Percentiles rank a stretch among this genome's conserved stretches.
phyloP scores from a whole-genome alignment of 2,113 vertebrate genomes.

The Eretmochelys imbricata region DNA sequence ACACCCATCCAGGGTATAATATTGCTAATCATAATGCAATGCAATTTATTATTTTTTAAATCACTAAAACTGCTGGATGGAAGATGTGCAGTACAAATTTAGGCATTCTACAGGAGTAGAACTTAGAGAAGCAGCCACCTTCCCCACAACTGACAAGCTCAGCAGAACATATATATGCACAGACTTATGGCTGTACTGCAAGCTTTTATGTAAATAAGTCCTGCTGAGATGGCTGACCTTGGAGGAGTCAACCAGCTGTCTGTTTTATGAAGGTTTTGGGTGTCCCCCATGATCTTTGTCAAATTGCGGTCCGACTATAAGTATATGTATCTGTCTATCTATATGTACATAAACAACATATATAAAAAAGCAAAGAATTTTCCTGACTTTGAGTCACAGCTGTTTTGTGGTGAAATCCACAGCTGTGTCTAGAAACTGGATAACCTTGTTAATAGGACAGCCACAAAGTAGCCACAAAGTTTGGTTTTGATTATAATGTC shows the following conservation, averaged over 20 bases:
- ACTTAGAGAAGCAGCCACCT: neutral
- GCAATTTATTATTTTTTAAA: neutral
- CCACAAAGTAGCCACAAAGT: constrained; percentile 61
- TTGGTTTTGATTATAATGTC: constrained; percentile 70
- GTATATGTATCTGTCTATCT: neutral
- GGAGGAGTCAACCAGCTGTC: neutral
- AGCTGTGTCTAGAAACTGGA: constrained; percentile 62
- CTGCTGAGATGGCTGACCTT: neutral
- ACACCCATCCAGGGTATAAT: neutral
- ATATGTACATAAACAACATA: neutral
- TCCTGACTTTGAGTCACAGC: constrained; percentile 43
- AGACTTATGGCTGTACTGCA: neutral
- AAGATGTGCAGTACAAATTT: neutral
- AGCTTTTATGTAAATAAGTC: neutral
- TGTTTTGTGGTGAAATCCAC: constrained; percentile 43
- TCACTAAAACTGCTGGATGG: neutral
- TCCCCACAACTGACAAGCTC: neutral
- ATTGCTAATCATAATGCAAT: neutral
- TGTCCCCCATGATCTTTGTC: neutral
- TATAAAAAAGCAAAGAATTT: neutral
- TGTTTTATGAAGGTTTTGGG: neutral
- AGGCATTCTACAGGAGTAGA: neutral
- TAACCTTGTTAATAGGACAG: constrained; percentile 53
- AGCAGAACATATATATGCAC: neutral
- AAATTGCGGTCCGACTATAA: neutral